A percentile compares a stretch with the other conserved stretches of the same genome.
Evolutionary conservation across 92 coral and sea anemone species (phyloP).

Genomic region (Siderastrea radians): DNA sequence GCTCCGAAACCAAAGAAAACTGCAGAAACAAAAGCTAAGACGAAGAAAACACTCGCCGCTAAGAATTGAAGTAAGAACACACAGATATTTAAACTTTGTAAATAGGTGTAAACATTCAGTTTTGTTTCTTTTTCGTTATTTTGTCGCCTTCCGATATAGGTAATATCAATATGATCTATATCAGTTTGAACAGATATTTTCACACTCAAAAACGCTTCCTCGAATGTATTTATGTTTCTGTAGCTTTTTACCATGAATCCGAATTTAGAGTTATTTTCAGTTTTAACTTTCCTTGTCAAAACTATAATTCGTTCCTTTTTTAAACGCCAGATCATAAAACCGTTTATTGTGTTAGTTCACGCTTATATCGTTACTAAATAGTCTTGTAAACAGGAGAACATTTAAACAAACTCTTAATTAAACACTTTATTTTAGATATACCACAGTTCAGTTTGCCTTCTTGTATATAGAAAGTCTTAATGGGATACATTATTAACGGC

Average conservation of each 20-base stretch:
- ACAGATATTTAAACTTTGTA: background rate
- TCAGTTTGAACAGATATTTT: background rate
- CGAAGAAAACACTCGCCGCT: constrained; percentile 43
- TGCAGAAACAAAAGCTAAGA: constrained; percentile 74
- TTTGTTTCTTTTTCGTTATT: background rate
- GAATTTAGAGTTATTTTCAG: background rate
- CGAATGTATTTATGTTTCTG: background rate
- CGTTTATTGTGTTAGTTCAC: background rate
- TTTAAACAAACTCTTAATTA: background rate
- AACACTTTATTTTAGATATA: background rate
- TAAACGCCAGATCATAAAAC: background rate
- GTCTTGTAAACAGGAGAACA: background rate
- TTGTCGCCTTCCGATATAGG: background rate
- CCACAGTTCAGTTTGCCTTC: background rate
- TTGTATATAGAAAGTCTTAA: too few species aligned
- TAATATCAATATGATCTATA: background rate
- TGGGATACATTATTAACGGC: too few species aligned
- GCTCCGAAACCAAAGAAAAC: constrained; percentile 74
- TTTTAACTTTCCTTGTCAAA: background rate
- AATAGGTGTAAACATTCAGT: constrained; percentile 8
- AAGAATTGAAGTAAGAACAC: constrained; percentile 14
- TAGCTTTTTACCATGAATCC: background rate
- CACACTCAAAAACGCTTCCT: background rate
- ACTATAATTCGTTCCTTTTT: background rate
- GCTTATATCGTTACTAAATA: background rate